Evolutionary conservation across 2,888 invertebrate species (phyloP), one percentile per base, ranked within the genome.

Genomic region (Bembecia ichneumoniformis): DNA sequence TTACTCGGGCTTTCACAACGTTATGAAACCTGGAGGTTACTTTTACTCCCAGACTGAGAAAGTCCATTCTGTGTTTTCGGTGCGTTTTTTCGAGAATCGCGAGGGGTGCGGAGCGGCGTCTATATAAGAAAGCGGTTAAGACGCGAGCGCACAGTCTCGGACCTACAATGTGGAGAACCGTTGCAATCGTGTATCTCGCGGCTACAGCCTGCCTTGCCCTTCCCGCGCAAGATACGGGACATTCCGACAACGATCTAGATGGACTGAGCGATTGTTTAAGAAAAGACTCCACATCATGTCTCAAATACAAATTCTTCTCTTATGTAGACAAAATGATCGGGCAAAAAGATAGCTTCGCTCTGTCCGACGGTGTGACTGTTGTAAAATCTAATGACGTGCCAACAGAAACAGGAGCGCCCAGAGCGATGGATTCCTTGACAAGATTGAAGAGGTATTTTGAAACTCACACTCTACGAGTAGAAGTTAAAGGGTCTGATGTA

Each of bases 281-380:
- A 65, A 95, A 95, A 78, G 95, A 95, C 70, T 94, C 95, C 28
- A 91, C 93, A 60, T 92, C 93, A 77, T 95, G 95, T 76, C 91
- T 95, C 65, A 95, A 95, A 77, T 94, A 94, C 88, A 95, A 95
- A 74, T 90, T 95, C 70, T 94, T 95, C 87, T 92, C 93, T 16
- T 94, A 92, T 79, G 93, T 95, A 59, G 95, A 95, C 86, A 95
- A 95, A 79, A 92, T 94, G 88, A 88, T 95, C 52, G 91, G 92
- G 47, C 92, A 92, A 61, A 94, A 93, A 74, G 95, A 95, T 66
- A 91, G 91, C 54, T 94, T 94, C 68, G 90, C 93, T 7, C 77
- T 95, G 44, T 91, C 94, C 51, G 95, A 95, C 59, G 95, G 95
- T 50, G 93, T 96, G 48, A 94, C 95, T 47, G 93, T 95, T 17